Evolutionary conservation across 2,797 vertebrate genomes (phyloP), one percentile per base, ranked within the genome.

Genomic region (Capromys pilorides): DNA sequence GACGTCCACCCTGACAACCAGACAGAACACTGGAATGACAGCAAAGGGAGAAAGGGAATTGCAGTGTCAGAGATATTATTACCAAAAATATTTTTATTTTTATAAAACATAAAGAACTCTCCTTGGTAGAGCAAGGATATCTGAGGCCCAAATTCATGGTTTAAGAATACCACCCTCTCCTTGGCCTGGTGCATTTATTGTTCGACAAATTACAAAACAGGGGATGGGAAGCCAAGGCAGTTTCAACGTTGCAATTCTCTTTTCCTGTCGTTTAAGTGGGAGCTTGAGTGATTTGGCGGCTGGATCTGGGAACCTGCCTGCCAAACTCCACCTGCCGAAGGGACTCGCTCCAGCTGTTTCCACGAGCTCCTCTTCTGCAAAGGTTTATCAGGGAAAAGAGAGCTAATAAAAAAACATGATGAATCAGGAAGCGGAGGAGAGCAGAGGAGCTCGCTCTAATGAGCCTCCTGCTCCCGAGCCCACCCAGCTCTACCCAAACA

Each of bases 271-370:
- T 96, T 97, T 92, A 97, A 97, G 96, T 0, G 28, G 94, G 87
- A 95, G 54, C 67, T 61, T 94, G 94, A 93, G 0, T 91, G 90
- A 93, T 90, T 94, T 91, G 95, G 94, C 28, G 45, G 88, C 92
- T 90, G 93, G 92, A 36, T 94, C 85, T 95, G 89, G 91, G 86
- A 96, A 92, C 88, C 91, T 41, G 82, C 54, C 93, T 91, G 95
- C 94, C 94, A 95, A 66, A 78, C 84, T 61, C 71, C 97, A 95
- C 97, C 97, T 97, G 96, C 97, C 87, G 89, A 94, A 96, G 95
- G 94, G 90, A 95, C 94, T 85, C 28, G 36, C 61, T 93, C 95
- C 96, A 96, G 96, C 95, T 96, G 92, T 94, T 96, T 95, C 64
- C 14, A 10, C 51, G 71, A 61, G 91, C 80, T 39, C 87, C 69